Base-by-base conservation (phyloP, 2,888 invertebrate genomes). In the Fragum whitleyi region DNA sequence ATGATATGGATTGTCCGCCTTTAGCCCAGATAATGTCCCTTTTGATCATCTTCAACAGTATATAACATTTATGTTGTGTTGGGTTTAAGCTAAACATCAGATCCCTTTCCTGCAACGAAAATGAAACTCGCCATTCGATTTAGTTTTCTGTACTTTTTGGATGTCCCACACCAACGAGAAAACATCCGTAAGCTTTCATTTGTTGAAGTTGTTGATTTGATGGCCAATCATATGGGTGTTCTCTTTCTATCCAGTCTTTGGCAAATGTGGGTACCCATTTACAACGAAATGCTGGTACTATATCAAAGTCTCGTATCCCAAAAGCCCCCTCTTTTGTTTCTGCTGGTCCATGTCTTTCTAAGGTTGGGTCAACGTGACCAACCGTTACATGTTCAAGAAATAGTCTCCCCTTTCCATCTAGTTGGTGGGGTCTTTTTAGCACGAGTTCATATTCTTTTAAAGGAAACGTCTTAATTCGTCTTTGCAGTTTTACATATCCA, bases 101-200 rank as follows among this genome's bases (percentile, higher is more conserved):
- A 2, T 9, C 26, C 29, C 62, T 62, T 62, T 62, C 62, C 28
- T 62, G 62, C 28, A 29, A 29, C 2, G 62, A 62, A 3, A 62
- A 62, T 1, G 62, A 62, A 62, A 62, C 28, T 16, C 62, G 23
- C 62, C 62, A 62, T 62, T 62, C 62, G 1, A 62, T 2, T 7
- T 26, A 11, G n/a, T 29, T 62, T 7, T 62, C 62, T 32, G 28
- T 14, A 29, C 62, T 62, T 19, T 16, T 16, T 16, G 62, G 62
- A 62, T 62, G 62, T 2, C 29, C 62, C 26, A 62, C n/a, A 29
- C 62, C 62, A 62, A 62, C 62, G 32, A 62, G 29, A 32, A 62
- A 62, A n/a, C 62, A 62, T 2, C 62, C 28, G 29, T 62, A 29
- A 16, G 62, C 29, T 32, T 7, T 14, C 62, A 62, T 29, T n/a